Conservation (phyloP, 1,140 invertebrate species). For the Prorops nasuta region DNA sequence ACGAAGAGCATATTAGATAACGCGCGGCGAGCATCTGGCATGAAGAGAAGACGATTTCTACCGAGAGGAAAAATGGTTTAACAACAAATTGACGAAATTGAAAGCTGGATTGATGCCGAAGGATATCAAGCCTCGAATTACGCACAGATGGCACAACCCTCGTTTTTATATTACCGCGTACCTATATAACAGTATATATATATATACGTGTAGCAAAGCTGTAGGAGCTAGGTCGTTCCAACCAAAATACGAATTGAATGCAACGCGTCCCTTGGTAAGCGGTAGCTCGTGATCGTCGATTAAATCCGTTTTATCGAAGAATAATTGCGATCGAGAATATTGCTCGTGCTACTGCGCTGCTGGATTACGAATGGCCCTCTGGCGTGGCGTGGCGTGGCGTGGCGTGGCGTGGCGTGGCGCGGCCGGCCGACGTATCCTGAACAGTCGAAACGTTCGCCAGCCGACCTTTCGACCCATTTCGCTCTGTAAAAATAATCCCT, state of each 20-base stretch:
- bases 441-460: too few species aligned
- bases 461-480: too few species aligned
- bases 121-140: background rate
- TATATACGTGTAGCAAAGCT: background rate
- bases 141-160: constrained; percentile 10
- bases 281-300: constrained; percentile 19
- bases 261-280: constrained; percentile 5
- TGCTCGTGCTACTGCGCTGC: background rate
- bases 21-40: too few species aligned
- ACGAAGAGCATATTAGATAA: too few species aligned
- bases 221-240: background rate
- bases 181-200: background rate
- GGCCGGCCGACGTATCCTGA: too few species aligned
- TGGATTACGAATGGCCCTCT: background rate
- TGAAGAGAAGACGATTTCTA: too few species aligned
- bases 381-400: background rate
- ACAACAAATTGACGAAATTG: too few species aligned
- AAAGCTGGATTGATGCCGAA: too few species aligned
- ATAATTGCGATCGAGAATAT: constrained; percentile 27
- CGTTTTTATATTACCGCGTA: constrained; percentile 18
- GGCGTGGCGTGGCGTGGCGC: too few species aligned
- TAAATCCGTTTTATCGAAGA: constrained; percentile 31
- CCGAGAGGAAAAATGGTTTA: too few species aligned
- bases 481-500: background rate
- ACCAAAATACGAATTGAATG: constrained; percentile 17